phyloP scores from a whole-genome alignment of 2,797 vertebrate genomes.

The Pseudochaenichthys georgianus region DNA sequence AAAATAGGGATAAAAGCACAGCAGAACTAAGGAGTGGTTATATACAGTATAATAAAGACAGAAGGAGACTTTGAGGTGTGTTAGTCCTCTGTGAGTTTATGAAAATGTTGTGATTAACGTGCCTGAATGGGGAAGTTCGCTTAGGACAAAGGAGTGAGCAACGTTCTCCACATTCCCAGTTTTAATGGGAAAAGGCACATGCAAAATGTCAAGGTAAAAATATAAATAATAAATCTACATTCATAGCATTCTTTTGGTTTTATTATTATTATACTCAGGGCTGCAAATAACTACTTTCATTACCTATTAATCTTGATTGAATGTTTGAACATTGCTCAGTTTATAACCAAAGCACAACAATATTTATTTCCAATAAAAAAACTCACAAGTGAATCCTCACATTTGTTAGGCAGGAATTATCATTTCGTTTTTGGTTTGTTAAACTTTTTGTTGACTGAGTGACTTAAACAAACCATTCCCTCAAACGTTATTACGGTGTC shows the following conservation, averaged over 20 bases:
- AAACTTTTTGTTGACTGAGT: too few relatives aligned
- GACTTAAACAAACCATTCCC: background rate
- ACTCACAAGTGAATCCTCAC: background rate
- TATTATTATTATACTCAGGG: background rate
- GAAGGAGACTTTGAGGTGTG: background rate
- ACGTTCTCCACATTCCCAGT: background rate
- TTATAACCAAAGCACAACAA: background rate
- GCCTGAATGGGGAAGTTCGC: background rate
- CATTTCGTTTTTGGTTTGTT: background rate
- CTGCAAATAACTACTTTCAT: background rate
- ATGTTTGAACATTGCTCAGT: background rate
- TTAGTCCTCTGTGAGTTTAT: background rate
- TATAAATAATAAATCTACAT: background rate
- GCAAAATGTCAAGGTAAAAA: background rate
- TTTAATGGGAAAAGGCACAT: background rate
- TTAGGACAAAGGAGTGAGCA: background rate
- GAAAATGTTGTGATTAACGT: constrained; percentile 2
- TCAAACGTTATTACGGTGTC: background rate
- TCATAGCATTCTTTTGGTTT: background rate
- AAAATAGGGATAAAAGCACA: background rate
- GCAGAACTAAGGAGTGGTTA: background rate
- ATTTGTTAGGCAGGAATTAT: background rate
- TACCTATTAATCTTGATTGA: background rate
- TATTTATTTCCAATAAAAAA: background rate
- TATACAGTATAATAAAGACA: background rate